phyloP scores from a whole-genome alignment of 2,113 vertebrate species.

The Nothobranchius furzeri region DNA sequence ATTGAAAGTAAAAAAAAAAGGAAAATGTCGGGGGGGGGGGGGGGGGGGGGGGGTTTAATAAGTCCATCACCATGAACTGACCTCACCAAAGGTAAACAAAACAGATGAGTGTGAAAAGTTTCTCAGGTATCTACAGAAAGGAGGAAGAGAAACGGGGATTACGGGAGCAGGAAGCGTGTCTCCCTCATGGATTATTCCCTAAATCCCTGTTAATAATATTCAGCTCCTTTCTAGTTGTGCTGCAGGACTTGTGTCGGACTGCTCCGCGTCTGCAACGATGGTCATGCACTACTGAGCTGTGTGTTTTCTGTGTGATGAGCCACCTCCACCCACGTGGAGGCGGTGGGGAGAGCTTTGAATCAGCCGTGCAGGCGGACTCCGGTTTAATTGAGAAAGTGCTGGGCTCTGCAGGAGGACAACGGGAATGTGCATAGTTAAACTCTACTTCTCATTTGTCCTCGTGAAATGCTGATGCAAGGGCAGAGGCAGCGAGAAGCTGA shows the following conservation, averaged over 20 bases:
- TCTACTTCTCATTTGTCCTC: constrained; percentile 73
- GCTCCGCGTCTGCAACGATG: too few relatives aligned
- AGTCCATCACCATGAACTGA: constrained; percentile 24
- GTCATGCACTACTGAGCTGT: too few relatives aligned
- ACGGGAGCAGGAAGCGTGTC: too few relatives aligned
- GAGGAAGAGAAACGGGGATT: too few relatives aligned
- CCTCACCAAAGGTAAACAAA: constrained; percentile 31
- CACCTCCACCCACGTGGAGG: constrained; percentile 12
- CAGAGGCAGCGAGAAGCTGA: constrained; percentile 59
- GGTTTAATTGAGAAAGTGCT: constrained; percentile 78
- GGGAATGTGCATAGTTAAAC: constrained; percentile 76
- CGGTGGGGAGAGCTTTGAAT: constrained; percentile 46
- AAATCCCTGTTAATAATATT: too few relatives aligned
- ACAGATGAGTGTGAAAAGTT: not conserved
- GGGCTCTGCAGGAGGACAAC: constrained; percentile 67
- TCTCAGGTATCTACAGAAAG: not conserved
- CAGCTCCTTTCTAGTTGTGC: not conserved
- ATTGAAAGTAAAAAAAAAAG: constrained; percentile 39
- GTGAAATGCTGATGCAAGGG: constrained; percentile 78
- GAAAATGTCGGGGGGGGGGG: constrained; percentile 40
- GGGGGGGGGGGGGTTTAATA: constrained; percentile 35
- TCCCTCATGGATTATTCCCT: too few relatives aligned
- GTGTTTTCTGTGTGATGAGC: not conserved
- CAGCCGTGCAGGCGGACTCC: constrained; percentile 51
- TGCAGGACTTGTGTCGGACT: not conserved